Conservation (phyloP, 2,888 invertebrate genomes). For the Zhuqinia jingwanae region DNA sequence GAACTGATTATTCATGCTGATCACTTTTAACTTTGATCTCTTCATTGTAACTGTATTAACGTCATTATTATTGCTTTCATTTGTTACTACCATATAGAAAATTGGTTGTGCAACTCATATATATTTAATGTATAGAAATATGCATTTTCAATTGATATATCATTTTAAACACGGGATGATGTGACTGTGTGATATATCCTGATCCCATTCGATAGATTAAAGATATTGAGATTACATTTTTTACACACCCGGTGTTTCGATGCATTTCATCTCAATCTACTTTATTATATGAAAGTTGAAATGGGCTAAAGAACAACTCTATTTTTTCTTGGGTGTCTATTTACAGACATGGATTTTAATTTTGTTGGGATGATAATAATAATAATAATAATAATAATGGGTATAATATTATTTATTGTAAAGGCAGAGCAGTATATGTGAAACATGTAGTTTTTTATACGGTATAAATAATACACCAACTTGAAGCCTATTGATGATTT, state of each 20-base stretch:
- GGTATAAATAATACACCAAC: slow-evolving; percentile 6
- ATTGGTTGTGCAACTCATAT: too few relatives aligned
- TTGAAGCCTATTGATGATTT: slow-evolving; percentile 60
- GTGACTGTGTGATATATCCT: neutral
- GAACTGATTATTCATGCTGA: slow-evolving; percentile 25
- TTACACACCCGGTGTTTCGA: neutral
- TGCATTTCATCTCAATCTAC: slow-evolving; percentile 47
- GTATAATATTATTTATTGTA: too few relatives aligned
- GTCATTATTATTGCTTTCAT: neutral
- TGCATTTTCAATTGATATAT: too few relatives aligned
- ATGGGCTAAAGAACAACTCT: slow-evolving; percentile 60
- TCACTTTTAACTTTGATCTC: slow-evolving; percentile 28
- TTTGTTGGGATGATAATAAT: neutral
- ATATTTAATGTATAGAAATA: too few relatives aligned
- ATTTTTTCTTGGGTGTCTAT: slow-evolving; percentile 29
- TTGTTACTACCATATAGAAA: neutral
- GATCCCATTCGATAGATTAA: slow-evolving; percentile 45
- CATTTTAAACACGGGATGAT: too few relatives aligned
- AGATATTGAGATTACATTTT: slow-evolving; percentile 11
- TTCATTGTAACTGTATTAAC: neutral
- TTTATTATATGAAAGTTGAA: too few relatives aligned
- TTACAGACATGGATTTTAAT: too few relatives aligned
- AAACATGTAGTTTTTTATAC: too few relatives aligned
- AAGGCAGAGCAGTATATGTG: too few relatives aligned
- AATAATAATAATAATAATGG: neutral